Conservation (phyloP, 2,888 invertebrate genomes). For the Norana najaformis region DNA sequence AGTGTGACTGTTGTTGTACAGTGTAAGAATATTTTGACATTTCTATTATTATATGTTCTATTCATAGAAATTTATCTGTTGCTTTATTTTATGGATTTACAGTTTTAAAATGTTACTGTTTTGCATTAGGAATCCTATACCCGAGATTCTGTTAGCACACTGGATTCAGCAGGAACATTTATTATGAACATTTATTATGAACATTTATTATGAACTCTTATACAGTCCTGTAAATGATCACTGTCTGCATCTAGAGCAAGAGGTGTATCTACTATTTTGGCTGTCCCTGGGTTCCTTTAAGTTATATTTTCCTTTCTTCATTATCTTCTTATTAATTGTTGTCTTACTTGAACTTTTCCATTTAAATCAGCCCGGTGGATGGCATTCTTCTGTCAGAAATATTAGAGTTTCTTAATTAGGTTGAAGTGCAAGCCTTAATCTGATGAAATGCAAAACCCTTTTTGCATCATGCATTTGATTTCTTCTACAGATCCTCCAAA, state of each 20-base stretch:
- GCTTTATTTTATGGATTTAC: too few species aligned
- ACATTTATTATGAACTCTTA: background rate
- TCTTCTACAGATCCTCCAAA: slow-evolving; percentile 18
- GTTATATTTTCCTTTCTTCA: too few species aligned
- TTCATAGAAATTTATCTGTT: too few species aligned
- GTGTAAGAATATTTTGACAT: background rate
- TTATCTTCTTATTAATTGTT: background rate
- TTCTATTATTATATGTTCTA: background rate
- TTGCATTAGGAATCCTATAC: too few species aligned
- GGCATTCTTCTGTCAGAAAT: background rate
- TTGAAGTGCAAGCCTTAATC: background rate
- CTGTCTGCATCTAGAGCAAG: too few species aligned
- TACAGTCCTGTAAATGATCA: background rate
- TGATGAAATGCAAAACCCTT: too few species aligned
- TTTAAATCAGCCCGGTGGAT: too few species aligned
- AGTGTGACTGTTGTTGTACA: slow-evolving; percentile 1
- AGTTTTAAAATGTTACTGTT: too few species aligned
- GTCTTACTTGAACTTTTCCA: too few species aligned
- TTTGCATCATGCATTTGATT: background rate
- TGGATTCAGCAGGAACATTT: background rate
- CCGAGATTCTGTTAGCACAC: background rate
- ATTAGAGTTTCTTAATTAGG: background rate
- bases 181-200: background rate
- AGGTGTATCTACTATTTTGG: background rate
- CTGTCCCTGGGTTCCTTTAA: background rate